Base-by-base conservation (phyloP, 2,113 vertebrate genomes). In the Psilopsiagon aymara region DNA sequence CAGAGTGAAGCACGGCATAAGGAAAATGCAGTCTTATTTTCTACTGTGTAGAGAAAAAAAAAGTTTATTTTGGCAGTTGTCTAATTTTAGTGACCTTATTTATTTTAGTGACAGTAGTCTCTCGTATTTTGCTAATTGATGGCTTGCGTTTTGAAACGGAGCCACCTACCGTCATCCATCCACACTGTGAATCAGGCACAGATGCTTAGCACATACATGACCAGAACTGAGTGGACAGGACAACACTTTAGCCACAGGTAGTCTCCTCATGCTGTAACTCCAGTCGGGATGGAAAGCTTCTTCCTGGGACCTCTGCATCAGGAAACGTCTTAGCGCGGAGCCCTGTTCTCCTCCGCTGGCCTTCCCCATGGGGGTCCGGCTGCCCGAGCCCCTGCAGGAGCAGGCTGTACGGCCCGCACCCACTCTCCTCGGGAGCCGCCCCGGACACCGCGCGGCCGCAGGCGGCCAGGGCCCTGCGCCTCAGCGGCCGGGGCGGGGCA, bases 221-320 rank as follows among this genome's bases (percentile, higher is more conserved):
- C 11, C 0, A 24, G 33, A 6, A 28, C 5, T 3, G 51, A 37
- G 57, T 16, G 15, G 67, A 8, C 53, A 6, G 47, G 1, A 4
- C 29, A 33, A 13, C n/a, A 0, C n/a, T 15, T 18, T 0, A 10
- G 29, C 41, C 4, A 4, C 52, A 9, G 28, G 31, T 1, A 3
- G 44, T 2, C 12, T 37, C 44, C 4, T 19, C 9, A 1, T 2
- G 15, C 57, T 43, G 13, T 13, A 18, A 49, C 43, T 20, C 59
- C 3, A 2, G 2, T 0, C 3, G 37, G 51, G 19, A 10, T 8
- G n/a, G 23, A 15, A 4, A 6, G 11, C 47, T 10, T 13, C 77
- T 17, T 17, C 27, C 76, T 5, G 23, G 67, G 18, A 1, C 3
- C 2, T 13, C 51, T 8, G 25, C 1, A 7, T 7, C 43, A 5